phyloP scores from a whole-genome alignment of 1,140 invertebrate species.

The Drosophila persimilis region DNA sequence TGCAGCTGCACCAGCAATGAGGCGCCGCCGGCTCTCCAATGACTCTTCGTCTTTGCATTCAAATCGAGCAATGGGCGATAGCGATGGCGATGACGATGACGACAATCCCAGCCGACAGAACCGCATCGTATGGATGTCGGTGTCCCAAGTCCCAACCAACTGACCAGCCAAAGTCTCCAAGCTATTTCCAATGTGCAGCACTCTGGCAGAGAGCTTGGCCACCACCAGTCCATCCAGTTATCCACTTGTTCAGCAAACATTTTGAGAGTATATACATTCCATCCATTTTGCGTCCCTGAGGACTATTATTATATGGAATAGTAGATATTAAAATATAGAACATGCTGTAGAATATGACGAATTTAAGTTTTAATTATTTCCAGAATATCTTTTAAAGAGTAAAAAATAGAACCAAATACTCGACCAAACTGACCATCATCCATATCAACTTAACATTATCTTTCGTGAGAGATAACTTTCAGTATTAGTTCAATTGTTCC shows the following conservation, averaged over 20 bases:
- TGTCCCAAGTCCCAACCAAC: constrained; percentile 41
- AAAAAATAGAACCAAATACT: too few species aligned
- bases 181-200: constrained; percentile 52
- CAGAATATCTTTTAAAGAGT: too few species aligned
- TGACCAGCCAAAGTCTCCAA: constrained; percentile 47
- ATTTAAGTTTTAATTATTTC: too few species aligned
- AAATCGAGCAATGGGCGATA: constrained; percentile 39
- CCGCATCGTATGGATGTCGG: constrained; percentile 21
- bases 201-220: constrained; percentile 7
- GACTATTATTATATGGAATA: too few species aligned
- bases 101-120: constrained; percentile 46
- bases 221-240: constrained; percentile 13
- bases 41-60: constrained; percentile 57
- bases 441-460: too few species aligned
- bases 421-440: too few species aligned
- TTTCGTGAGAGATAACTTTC: too few species aligned
- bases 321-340: too few species aligned
- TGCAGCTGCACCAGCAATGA: constrained; percentile 20
- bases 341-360: too few species aligned
- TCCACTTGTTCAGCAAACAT: background rate
- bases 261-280: background rate
- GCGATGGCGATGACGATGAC: constrained; percentile 47
- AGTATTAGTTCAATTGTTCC: too few species aligned
- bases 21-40: constrained; percentile 6
- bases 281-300: too few species aligned